These are phyloP conservation scores for Chrysopilus asiliformis DNA, from an alignment of 2,888 invertebrate species.

Conservation along the genomic window DNA sequence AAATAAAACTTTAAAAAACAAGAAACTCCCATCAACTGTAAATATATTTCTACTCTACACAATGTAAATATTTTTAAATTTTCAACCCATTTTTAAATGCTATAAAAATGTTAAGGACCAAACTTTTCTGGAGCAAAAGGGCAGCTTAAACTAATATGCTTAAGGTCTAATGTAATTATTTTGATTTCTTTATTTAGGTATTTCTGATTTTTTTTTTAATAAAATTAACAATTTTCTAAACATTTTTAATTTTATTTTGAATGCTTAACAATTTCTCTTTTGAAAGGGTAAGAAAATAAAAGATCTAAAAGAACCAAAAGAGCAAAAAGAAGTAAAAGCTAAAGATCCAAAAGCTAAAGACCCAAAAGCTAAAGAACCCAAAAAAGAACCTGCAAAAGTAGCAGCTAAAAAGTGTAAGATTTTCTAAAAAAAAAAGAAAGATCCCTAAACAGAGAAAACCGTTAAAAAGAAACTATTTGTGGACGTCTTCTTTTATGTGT, in stretches of 20 bases:
- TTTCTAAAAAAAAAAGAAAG: too few relatives aligned
- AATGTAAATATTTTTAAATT: too few relatives aligned
- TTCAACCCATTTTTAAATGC: too few relatives aligned
- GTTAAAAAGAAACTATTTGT: too few relatives aligned
- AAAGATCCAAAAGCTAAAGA: slow-evolving; percentile 8
- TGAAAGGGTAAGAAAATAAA: neutral
- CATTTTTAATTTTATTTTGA: neutral
- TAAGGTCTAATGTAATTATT: neutral
- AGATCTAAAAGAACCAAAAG: slow-evolving; percentile 8
- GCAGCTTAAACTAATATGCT: neutral
- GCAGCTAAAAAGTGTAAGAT: too few relatives aligned
- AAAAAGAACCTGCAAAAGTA: neutral
- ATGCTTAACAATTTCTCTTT: neutral
- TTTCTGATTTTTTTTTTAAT: neutral
- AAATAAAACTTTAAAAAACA: too few relatives aligned
- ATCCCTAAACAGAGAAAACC: too few relatives aligned
- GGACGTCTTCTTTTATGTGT: too few relatives aligned
- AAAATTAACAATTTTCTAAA: neutral
- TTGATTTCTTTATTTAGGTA: neutral
- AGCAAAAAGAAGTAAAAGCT: slow-evolving; percentile 6
- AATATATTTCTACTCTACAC: too few relatives aligned
- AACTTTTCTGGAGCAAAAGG: neutral
- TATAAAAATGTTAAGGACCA: too few relatives aligned
- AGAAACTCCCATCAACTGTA: too few relatives aligned
- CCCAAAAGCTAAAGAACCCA: neutral